These are phyloP conservation scores for Sisyra terminalis DNA, from an alignment of 2,888 invertebrate species.

Conservation along the genomic window DNA sequence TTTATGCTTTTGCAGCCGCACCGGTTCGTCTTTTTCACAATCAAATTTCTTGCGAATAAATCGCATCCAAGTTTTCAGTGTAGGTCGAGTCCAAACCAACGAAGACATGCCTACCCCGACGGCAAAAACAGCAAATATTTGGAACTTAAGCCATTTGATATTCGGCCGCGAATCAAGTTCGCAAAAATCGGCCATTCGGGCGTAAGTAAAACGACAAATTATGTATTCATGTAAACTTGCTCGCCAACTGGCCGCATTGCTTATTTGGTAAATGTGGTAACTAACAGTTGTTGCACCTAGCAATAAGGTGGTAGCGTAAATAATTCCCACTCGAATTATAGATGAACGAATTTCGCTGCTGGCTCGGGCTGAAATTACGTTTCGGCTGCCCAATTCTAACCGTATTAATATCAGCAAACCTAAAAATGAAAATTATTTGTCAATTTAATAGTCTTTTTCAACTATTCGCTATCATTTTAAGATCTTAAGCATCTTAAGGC, in stretches of 20 bases:
- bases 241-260: conserved; percentile 57
- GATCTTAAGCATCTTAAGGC: too few species aligned
- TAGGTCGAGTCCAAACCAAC: conserved; percentile 86
- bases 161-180: conserved; percentile 56
- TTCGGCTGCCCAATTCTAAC: conserved; percentile 65
- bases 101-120: conserved; percentile 80
- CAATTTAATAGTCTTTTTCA: conserved; percentile 3
- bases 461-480: too few species aligned
- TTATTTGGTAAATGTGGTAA: conserved; percentile 71
- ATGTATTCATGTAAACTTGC: conserved; percentile 61
- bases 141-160: conserved; percentile 64
- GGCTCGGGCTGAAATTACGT: conserved; percentile 69
- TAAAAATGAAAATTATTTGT: conserved; percentile 20
- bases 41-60: conserved; percentile 59
- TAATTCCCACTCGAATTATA: conserved; percentile 70
- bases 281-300: conserved; percentile 66
- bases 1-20: conserved; percentile 67
- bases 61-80: conserved; percentile 70
- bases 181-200: conserved; percentile 31
- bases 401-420: conserved; percentile 64
- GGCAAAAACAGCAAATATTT: conserved; percentile 67
- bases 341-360: conserved; percentile 74
- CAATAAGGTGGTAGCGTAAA: conserved; percentile 56
- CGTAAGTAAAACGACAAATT: conserved; percentile 26
- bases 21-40: conserved; percentile 47